Conservation (phyloP, 64 coral and sea anemone genomes). For the Trachythela sp. region DNA sequence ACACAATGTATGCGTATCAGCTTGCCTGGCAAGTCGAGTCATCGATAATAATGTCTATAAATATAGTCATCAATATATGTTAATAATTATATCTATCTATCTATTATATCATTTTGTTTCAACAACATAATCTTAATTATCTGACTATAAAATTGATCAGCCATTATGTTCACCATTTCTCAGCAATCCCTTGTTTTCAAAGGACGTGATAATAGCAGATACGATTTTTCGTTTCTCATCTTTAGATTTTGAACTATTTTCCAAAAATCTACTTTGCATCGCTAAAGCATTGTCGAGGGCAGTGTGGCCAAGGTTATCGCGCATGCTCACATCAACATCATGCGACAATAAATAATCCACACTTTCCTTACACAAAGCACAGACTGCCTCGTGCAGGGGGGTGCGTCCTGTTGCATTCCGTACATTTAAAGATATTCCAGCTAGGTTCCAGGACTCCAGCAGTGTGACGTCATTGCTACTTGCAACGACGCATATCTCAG, state of each 20-base stretch:
- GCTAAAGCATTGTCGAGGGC: slow-evolving; percentile 43
- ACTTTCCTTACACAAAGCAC: slow-evolving; percentile 43
- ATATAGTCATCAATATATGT: too few relatives aligned
- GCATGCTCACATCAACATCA: slow-evolving; percentile 20
- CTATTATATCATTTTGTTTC: too few relatives aligned
- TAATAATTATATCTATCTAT: too few relatives aligned
- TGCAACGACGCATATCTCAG: not conserved
- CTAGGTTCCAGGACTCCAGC: not conserved
- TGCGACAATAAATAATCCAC: slow-evolving; percentile 49
- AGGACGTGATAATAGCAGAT: not conserved
- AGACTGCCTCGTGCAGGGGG: slow-evolving; percentile 55
- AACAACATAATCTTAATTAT: too few relatives aligned
- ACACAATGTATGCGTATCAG: too few relatives aligned
- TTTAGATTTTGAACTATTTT: not conserved
- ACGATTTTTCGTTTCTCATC: not conserved
- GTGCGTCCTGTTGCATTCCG: not conserved
- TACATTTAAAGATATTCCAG: not conserved
- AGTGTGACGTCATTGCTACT: slow-evolving; percentile 6
- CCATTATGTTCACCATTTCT: not conserved
- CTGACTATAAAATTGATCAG: too few relatives aligned
- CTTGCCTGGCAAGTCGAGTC: too few relatives aligned
- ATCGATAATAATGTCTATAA: too few relatives aligned
- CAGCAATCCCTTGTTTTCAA: not conserved
- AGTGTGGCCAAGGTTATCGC: slow-evolving; percentile 54
- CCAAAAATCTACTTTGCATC: not conserved